Conservation (phyloP, 2,113 vertebrate genomes). For the Perca flavescens region DNA sequence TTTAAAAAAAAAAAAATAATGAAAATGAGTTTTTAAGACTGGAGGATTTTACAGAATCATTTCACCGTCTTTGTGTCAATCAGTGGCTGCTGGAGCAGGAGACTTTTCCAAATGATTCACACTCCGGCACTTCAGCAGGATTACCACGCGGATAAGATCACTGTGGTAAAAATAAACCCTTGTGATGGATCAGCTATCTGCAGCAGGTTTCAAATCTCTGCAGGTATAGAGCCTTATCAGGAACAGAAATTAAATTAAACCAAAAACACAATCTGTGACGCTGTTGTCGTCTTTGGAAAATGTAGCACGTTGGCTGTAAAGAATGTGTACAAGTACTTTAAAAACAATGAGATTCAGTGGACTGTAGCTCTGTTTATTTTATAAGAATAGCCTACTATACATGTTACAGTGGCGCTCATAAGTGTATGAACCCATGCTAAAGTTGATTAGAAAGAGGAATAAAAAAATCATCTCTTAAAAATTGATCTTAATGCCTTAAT, state of each 20-base stretch:
- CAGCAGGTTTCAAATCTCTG: neutral
- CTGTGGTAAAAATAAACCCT: conserved; percentile 19
- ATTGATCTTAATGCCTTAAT: no score
- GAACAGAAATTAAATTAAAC: neutral
- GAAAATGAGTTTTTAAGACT: neutral
- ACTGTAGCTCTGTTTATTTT: neutral
- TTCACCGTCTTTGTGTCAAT: conserved; percentile 9
- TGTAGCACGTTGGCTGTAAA: neutral
- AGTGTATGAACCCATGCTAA: no score
- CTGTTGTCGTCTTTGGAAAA: neutral
- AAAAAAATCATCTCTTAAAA: no score
- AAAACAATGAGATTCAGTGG: neutral
- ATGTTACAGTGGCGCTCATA: neutral
- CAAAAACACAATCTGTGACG: neutral
- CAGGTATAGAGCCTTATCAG: neutral
- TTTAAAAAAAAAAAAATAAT: neutral
- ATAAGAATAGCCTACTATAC: no score
- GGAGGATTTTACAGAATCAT: neutral
- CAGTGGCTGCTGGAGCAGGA: neutral
- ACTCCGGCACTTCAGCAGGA: conserved; percentile 37
- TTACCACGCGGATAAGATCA: conserved; percentile 26
- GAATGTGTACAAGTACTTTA: neutral
- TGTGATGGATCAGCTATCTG: conserved; percentile 35
- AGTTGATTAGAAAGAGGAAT: no score
- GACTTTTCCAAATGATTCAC: conserved; percentile 23